A percentile compares a stretch with the other conserved stretches of the same genome.
Conservation (phyloP, 1,140 invertebrate species). For the Paraescarpia echinospica region DNA sequence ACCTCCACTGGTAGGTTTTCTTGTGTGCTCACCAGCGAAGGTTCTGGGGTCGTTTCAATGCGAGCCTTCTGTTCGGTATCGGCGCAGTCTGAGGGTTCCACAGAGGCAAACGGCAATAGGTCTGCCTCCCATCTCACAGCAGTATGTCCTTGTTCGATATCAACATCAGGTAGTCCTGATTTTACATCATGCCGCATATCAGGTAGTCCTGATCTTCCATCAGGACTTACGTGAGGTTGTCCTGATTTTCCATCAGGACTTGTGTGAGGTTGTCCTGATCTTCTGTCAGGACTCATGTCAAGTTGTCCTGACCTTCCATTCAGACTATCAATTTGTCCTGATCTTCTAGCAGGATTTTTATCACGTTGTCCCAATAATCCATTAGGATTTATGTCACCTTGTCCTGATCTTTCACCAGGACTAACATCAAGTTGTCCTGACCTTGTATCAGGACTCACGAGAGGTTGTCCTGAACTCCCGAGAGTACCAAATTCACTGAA, state of each 20-base stretch:
- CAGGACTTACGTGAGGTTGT: background rate
- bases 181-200: background rate
- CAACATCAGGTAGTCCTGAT: background rate
- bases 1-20: background rate
- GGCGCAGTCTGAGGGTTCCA: background rate
- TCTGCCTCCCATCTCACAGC: background rate
- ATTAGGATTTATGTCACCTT: background rate
- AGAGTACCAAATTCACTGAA: background rate
- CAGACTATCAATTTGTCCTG: background rate
- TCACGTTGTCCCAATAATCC: background rate
- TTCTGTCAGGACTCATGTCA: background rate
- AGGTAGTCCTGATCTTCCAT: background rate
- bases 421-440: background rate
- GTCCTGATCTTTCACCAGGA: background rate
- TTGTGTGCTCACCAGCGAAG: background rate
- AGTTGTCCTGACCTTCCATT: background rate
- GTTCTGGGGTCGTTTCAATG: background rate
- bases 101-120: background rate
- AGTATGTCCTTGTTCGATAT: background rate
- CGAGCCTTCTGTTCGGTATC: background rate
- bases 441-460: background rate
- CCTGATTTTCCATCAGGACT: background rate
- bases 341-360: background rate
- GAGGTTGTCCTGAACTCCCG: background rate
- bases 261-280: background rate